phyloP scores from a whole-genome alignment of 2,888 invertebrate species.

The Nephrotoma flavescens region DNA sequence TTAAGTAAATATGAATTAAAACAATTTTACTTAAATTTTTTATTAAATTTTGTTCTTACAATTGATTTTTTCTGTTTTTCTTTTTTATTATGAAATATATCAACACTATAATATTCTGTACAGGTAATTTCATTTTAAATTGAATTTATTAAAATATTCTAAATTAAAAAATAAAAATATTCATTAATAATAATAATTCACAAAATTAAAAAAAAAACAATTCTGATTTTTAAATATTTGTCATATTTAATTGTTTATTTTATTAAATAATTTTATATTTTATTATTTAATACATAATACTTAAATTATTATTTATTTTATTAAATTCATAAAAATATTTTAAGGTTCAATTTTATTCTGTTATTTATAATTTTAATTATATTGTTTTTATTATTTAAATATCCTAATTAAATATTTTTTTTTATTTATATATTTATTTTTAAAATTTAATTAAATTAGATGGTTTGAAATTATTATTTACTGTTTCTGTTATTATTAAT shows the following conservation, averaged over 20 bases:
- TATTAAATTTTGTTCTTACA: neutral
- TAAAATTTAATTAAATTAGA: neutral
- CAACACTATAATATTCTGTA: slow-evolving; percentile 3
- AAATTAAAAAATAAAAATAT: neutral
- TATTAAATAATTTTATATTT: neutral
- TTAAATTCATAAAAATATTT: slow-evolving; percentile 2
- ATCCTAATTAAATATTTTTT: neutral
- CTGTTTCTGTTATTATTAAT: neutral
- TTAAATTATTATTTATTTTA: neutral
- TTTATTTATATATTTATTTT: neutral
- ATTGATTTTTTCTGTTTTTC: neutral
- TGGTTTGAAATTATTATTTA: neutral
- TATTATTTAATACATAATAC: neutral
- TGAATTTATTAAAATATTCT: neutral
- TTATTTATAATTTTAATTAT: neutral
- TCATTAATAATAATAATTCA: neutral
- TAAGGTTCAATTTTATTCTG: neutral
- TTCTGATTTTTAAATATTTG: neutral
- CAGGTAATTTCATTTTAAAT: neutral
- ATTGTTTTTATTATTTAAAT: neutral
- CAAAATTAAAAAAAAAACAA: neutral
- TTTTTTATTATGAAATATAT: slow-evolving; percentile 5
- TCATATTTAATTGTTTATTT: neutral
- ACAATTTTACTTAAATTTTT: neutral
- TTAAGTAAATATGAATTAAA: neutral